A percentile compares a stretch with the other conserved stretches of the same genome.
Evolutionary conservation across 2,888 invertebrate species (phyloP).

Genomic region (Zaprionus bogoriensis): DNA sequence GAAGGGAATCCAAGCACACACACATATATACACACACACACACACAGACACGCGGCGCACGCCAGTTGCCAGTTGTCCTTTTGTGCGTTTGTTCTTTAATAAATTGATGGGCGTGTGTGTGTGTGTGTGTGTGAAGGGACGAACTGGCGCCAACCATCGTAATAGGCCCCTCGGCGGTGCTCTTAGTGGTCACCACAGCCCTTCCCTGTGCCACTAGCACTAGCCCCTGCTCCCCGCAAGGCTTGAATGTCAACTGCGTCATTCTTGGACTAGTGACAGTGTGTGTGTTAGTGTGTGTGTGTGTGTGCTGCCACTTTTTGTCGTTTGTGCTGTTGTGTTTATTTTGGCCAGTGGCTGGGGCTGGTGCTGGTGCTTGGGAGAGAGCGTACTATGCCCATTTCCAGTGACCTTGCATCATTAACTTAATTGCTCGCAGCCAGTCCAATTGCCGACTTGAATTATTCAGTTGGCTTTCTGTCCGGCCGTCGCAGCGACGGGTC

Average conservation of each 20-base stretch:
- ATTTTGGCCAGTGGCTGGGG: conserved; percentile 5
- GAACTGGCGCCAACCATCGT: conserved; percentile 69
- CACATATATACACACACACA: conserved; percentile 11
- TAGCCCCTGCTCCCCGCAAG: not conserved
- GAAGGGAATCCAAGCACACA: conserved; percentile 42
- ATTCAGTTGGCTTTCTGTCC: conserved; percentile 60
- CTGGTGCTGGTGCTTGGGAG: not conserved
- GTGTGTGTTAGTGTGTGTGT: conserved; percentile 1
- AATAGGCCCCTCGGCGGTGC: conserved; percentile 55
- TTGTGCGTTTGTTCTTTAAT: conserved; percentile 60
- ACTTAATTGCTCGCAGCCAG: conserved; percentile 71
- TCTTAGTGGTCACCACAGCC: conserved; percentile 56
- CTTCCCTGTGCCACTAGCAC: conserved; percentile 24
- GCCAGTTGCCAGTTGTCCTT: conserved; percentile 50
- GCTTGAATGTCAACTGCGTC: conserved; percentile 71
- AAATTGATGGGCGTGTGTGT: conserved; percentile 41
- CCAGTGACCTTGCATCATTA: conserved; percentile 79
- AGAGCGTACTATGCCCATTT: conserved; percentile 39
- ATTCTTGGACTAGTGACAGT: conserved; percentile 39
- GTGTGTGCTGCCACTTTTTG: conserved; percentile 9
- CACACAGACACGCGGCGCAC: conserved; percentile 2
- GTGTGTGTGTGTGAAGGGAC: conserved; percentile 36
- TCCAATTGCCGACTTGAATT: conserved; percentile 75
- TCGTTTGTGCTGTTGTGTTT: conserved; percentile 15
- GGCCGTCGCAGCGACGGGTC: too few relatives aligned